phyloP scores from a whole-genome alignment of 2,888 invertebrate species.

The Halictus quadricinctus region DNA sequence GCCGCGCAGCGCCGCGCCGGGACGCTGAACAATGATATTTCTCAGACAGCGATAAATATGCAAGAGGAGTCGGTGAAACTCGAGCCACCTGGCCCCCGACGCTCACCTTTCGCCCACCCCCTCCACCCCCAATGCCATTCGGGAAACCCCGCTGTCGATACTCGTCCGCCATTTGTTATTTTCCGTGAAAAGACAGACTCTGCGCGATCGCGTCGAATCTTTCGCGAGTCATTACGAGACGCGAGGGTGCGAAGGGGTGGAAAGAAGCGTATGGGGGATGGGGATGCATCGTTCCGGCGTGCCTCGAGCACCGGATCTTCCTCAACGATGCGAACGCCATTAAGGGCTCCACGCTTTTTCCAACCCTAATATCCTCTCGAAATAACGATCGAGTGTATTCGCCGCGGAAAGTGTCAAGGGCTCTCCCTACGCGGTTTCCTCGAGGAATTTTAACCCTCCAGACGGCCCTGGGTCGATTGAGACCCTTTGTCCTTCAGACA shows the following conservation, averaged over 20 bases:
- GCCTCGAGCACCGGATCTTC: conserved; percentile 41
- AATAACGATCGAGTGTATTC: conserved; percentile 22
- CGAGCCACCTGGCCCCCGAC: conserved; percentile 13
- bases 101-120: conserved; percentile 17
- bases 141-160: background rate
- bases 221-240: conserved; percentile 72
- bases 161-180: conserved; percentile 74
- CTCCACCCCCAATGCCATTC: background rate
- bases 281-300: conserved; percentile 34
- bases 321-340: conserved; percentile 47
- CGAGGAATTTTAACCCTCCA: background rate
- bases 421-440: background rate
- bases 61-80: conserved; percentile 41
- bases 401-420: conserved; percentile 8
- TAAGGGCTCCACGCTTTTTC: conserved; percentile 32
- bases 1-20: background rate
- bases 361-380: conserved; percentile 23
- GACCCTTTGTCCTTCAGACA: background rate
- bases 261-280: background rate
- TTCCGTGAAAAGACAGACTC: conserved; percentile 57
- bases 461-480: background rate
- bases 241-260: conserved; percentile 48
- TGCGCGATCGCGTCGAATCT: conserved; percentile 65
- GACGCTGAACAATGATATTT: conserved; percentile 71
- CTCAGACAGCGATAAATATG: conserved; percentile 69